Evolutionary conservation across 30 jellyfish, hydroid and myxozoan genomes (phyloP), one percentile per base, ranked within the genome.

Genomic region (Hydra vulgaris): DNA sequence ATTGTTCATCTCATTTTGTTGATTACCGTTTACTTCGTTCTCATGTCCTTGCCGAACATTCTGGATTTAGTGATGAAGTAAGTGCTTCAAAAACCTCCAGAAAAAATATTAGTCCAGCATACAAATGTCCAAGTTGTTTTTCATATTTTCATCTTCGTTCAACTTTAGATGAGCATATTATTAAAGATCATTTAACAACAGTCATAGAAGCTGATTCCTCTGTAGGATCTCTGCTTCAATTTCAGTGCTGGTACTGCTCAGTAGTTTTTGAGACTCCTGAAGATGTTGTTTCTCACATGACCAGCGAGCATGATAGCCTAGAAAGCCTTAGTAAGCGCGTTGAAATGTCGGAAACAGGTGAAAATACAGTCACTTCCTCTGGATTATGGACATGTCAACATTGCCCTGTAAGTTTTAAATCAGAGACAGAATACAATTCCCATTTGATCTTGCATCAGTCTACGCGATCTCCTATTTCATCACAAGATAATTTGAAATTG

Each of bases 11-110:
- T 22, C 24, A 22, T 80, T 80, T 80, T 26, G 54, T 80, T 68
- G 87, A 80, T 70, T 80, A 80, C 85, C 87, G 87, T 18, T 23
- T 80, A 67, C 61, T 80, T 17, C 87, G 87, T 19, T 80, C 87
- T 0, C 87, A 80, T 54, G 71, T 80, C 7, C 81, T 80, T 1
- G 87, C 66, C 21, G 81, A 80, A 22, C 87, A 80, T 52, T 67
- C 87, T 19, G 81, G 66, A 80, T 80, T n/a, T 66, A 79, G 84
- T 7, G 87, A 80, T n/a, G 87, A 27, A 21, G 74, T 80, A 8
- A 84, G 87, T 40, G 20, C 67, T 18, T 23, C 23, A 17, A 22
- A 22, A 66, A 80, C 23, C 17, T 26, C 54, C 25, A 19, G 25
- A 67, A 26, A 19, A 17, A 23, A 22, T 23, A 67, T 21, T 8